Base-by-base conservation (phyloP, 2,888 invertebrate species). In the Drosophila quasianomalipes region DNA sequence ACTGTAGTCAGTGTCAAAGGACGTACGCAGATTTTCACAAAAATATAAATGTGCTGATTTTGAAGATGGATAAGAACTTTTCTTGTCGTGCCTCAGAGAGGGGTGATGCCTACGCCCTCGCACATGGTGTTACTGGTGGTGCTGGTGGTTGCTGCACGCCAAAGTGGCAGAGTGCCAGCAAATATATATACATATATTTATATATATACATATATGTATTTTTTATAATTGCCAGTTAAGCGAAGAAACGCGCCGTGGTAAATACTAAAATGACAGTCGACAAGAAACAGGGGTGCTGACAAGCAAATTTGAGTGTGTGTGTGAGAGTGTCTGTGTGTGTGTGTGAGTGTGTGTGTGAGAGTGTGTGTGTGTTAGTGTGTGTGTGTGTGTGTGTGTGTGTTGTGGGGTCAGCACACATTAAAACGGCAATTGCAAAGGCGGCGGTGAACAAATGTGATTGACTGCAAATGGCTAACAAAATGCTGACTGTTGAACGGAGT, bases 391-490 rank as follows among this genome's bases (percentile, higher is more conserved):
- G 26, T 44, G 44, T 14, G 22, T 47, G 22, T 14, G 22, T 22
- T 55, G 69, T 31, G 41, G 57, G 57, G 39, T 49, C 51, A 28
- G 47, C 41, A 66, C 54, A 79, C 61, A 75, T 61, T 64, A 49
- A 74, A 68, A 62, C 30, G 51, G 22, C 68, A 66, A 79, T 73
- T 73, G 76, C 64, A 80, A 70, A 70, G 70, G 74, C 66, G 53
- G 49, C 66, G 47, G 39, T 41, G 22, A 69, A 35, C 49, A 75
- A 76, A 83, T 75, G 75, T 81, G 84, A 80, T 77, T 76, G 88
- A 76, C 90, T 87, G 82, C 89, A 90, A 85, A 85, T 82, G 89
- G 90, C 83, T 49, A 88, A 70, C 83, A 66, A 85, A 90, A 67
- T 72, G 82, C 37, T 67, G 67, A 26, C 47, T 52, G 69, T 57